phyloP scores from a whole-genome alignment of 2,888 invertebrate species.

The Pandemis heparana region DNA sequence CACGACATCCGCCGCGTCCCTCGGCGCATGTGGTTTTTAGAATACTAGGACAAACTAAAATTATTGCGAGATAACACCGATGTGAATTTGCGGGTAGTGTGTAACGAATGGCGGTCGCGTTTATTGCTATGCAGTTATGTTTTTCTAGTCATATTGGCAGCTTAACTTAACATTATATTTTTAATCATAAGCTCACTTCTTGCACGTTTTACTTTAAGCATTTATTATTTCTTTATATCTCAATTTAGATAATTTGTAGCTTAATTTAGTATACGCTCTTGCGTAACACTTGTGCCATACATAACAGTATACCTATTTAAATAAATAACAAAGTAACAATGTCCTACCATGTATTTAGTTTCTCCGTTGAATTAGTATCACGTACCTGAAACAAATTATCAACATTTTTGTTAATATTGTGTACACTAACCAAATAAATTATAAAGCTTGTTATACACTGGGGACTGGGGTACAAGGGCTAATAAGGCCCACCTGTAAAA shows the following conservation, averaged over 20 bases:
- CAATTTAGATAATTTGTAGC: no score
- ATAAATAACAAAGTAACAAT: background rate
- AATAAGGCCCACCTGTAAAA: no score
- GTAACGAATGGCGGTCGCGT: background rate
- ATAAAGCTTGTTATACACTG: background rate
- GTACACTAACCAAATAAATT: no score
- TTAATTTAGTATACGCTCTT: background rate
- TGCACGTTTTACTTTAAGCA: no score
- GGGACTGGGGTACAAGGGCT: no score
- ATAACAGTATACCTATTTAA: background rate
- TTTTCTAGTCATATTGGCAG: background rate
- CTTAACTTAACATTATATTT: no score
- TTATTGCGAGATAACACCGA: background rate
- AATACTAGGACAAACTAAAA: constrained; percentile 20
- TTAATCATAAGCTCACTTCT: no score
- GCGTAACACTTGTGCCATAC: background rate
- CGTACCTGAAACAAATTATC: background rate
- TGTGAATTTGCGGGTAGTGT: background rate
- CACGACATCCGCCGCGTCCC: constrained; percentile 45
- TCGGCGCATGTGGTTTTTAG: constrained; percentile 35
- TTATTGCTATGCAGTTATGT: background rate
- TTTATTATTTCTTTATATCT: no score
- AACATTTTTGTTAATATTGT: no score
- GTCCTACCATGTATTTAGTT: background rate
- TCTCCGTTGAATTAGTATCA: background rate